Conservation (phyloP, 2,888 invertebrate genomes). For the Chrysolina americana region DNA sequence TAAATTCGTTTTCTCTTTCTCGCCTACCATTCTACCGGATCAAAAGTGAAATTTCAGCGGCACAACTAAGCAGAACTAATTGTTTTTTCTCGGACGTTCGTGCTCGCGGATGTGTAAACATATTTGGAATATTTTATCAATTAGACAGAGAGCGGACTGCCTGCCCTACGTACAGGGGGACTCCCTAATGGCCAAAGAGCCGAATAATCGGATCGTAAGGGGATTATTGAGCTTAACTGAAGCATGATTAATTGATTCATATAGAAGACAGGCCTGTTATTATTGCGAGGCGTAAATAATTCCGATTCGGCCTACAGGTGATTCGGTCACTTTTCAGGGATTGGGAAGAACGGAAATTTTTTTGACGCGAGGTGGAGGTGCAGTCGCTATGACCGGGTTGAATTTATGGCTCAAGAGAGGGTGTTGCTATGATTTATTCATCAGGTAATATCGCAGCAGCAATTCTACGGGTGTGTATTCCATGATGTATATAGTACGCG, state of each 20-base stretch:
- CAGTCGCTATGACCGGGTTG: neutral
- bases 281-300: slow-evolving; percentile 67
- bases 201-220: slow-evolving; percentile 68
- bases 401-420: slow-evolving; percentile 2
- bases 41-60: slow-evolving; percentile 55
- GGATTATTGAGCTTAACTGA: slow-evolving; percentile 68
- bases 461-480: neutral
- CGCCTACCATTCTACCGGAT: slow-evolving; percentile 35
- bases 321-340: slow-evolving; percentile 46
- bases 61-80: slow-evolving; percentile 58
- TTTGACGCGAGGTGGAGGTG: neutral
- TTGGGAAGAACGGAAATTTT: neutral
- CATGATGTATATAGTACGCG: neutral
- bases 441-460: neutral
- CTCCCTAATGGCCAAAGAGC: slow-evolving; percentile 64
- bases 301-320: slow-evolving; percentile 64
- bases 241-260: slow-evolving; percentile 70
- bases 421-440: neutral
- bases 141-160: slow-evolving; percentile 55
- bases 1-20: neutral
- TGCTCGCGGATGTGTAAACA: slow-evolving; percentile 55
- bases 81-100: slow-evolving; percentile 46
- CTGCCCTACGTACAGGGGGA: slow-evolving; percentile 34
- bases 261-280: slow-evolving; percentile 64
- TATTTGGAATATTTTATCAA: slow-evolving; percentile 64